Base-by-base conservation (phyloP, 2,888 invertebrate genomes). In the Melitaea athalia region DNA sequence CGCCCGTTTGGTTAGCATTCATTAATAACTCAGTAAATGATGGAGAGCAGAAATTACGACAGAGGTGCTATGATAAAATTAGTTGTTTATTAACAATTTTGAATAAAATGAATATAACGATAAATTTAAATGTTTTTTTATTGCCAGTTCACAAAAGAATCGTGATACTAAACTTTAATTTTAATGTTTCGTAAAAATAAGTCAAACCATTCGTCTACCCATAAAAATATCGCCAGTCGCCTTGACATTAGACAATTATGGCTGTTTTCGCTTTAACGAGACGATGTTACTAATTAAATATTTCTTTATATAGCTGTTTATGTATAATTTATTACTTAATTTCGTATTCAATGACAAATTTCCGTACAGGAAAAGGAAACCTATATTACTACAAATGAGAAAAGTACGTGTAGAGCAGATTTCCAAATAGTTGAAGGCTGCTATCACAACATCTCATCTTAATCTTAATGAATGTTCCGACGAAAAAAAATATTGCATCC, bases 1-100 rank as follows among this genome's bases (percentile, higher is more conserved):
- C 53, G 69, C 76, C 72, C 64, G 69, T 67, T 64, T 70, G 75
- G 68, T 69, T 71, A 67, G 72, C 77, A 76, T 77, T 82, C 83
- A 84, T 85, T 84, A 84, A 74, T 74, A 73, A 63, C 65, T 67
- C 61, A 64, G 49, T 50, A 11, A 5, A 31, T 38, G 17, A 38
- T 57, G 47, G 55, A 8, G n/a, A 33, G 33, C 7, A 53, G 12
- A 12, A 14, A 31, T 2, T 55, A 33, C 31, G 24, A n/a, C 7
- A 55, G 53, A 33, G 3, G 53, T 55, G 53, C 14, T n/a, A 5
- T 14, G n/a, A 38, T 38, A 38, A 38, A 0, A 38, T 38, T 38
- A 38, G 38, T 8, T 38, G 38, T 38, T 38, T 38, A 38, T 38
- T 8, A 38, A 38, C 38, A 38, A 38, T 38, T 38, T 7, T 24